A percentile compares a stretch with the other conserved stretches of the same genome.
These are phyloP conservation scores for Lumbricus terrestris DNA, from an alignment of 2,888 invertebrate species.

Conservation along the genomic window DNA sequence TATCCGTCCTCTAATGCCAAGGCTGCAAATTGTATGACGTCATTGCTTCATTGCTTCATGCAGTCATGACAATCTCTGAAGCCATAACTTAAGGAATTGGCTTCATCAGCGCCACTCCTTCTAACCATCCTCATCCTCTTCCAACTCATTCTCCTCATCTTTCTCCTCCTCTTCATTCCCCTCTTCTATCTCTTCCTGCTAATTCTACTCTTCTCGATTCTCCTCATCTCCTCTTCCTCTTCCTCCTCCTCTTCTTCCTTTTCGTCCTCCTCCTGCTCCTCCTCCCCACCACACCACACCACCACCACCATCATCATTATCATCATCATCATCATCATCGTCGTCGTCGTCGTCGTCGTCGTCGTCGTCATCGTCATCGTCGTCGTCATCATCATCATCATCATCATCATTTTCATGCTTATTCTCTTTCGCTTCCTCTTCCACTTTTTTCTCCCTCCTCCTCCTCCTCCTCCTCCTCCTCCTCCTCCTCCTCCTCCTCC, in stretches of 20 bases:
- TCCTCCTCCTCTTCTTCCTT: not conserved
- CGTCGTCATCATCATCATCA: too few relatives aligned
- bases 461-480: not conserved
- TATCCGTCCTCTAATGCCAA: too few relatives aligned
- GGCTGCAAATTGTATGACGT: too few relatives aligned
- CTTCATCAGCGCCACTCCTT: not conserved
- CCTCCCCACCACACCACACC: not conserved
- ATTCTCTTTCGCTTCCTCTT: not conserved
- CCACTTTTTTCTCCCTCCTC: not conserved
- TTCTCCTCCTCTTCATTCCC: not conserved
- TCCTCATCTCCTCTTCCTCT: not conserved
- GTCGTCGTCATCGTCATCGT: too few relatives aligned
- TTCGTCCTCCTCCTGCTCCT: not conserved
- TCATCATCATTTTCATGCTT: not conserved
- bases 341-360: too few relatives aligned
- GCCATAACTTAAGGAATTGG: too few relatives aligned
- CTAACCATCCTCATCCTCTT: not conserved
- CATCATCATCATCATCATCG: not conserved
- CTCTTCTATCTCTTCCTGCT: not conserved
- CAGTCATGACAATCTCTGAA: too few relatives aligned
- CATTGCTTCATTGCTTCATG: too few relatives aligned
- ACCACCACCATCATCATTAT: not conserved
- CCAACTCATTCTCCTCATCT: not conserved
- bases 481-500: not conserved
- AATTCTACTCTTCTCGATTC: not conserved